These are phyloP conservation scores for Sebastes diploproa DNA, from an alignment of 2,797 vertebrate species.

Conservation along the genomic window DNA sequence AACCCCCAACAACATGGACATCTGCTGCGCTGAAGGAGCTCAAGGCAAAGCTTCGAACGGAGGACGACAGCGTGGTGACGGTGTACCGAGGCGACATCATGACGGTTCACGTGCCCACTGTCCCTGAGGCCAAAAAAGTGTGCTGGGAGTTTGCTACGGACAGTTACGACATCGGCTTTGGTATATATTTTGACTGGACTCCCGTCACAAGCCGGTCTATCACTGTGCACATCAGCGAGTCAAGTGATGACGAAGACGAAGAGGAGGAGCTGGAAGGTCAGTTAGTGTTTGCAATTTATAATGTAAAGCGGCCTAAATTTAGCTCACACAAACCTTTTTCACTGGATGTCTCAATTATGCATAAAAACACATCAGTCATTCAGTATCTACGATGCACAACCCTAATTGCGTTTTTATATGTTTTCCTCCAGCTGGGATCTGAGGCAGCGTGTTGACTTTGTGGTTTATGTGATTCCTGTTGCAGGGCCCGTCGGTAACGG, in stretches of 20 bases:
- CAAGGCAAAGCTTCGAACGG: conserved; percentile 89
- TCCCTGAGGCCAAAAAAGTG: conserved; percentile 92
- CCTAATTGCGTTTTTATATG: not conserved
- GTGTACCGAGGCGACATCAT: conserved; percentile 96
- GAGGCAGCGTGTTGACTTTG: conserved; percentile 32
- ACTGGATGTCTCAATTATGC: not conserved
- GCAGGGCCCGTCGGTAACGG: conserved; percentile 88
- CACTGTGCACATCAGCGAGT: conserved; percentile 97
- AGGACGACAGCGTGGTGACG: conserved; percentile 92
- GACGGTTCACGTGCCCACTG: conserved; percentile 94
- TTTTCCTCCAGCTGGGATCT: not conserved
- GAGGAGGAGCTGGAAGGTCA: conserved; percentile 94
- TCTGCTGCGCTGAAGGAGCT: conserved; percentile 91
- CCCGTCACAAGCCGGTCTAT: conserved; percentile 92
- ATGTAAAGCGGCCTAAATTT: not conserved
- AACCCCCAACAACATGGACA: conserved; percentile 91
- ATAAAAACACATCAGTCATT: not conserved
- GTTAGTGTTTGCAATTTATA: conserved; percentile 5
- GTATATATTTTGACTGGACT: conserved; percentile 97
- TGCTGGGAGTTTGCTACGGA: conserved; percentile 99
- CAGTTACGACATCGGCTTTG: conserved; percentile 97
- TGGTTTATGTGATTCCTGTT: conserved; percentile 33
- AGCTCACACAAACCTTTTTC: not conserved
- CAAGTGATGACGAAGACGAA: conserved; percentile 97
- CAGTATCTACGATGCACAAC: not conserved